Conservation (phyloP, 2,113 vertebrate genomes). For the Misgurnus anguillicaudatus region DNA sequence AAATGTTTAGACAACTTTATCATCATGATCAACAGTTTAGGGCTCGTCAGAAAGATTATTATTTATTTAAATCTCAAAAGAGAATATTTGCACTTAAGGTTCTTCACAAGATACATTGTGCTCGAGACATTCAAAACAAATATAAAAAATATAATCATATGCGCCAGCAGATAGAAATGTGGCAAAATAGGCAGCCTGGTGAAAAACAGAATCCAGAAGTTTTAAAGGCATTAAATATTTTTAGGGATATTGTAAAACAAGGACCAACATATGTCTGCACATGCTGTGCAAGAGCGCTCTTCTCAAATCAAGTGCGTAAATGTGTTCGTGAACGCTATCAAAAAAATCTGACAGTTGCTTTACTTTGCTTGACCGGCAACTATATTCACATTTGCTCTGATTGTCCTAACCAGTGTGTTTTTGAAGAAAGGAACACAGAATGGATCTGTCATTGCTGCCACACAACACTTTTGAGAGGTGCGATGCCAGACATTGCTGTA, state of each 20-base stretch:
- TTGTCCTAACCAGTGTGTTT: conserved; percentile 1
- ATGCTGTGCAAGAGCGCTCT: conserved; percentile 28
- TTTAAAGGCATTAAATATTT: not conserved
- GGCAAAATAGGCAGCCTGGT: not conserved
- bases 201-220: not conserved
- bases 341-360: conserved; percentile 6
- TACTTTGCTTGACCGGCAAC: conserved; percentile 25
- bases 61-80: not conserved
- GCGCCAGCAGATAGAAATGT: not conserved
- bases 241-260: conserved; percentile 21
- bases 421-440: conserved; percentile 17
- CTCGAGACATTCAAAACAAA: conserved; percentile 21
- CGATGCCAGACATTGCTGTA: conserved; percentile 32
- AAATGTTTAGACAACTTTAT: not conserved
- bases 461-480: not conserved
- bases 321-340: conserved; percentile 20
- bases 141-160: conserved; percentile 21
- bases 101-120: conserved; percentile 28
- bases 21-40: not conserved
- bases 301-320: conserved; percentile 30
- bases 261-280: conserved; percentile 27
- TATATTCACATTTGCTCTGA: conserved; percentile 47
- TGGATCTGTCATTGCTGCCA: conserved; percentile 42
- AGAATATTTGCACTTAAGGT: not conserved
- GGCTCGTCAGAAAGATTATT: not conserved